Evolutionary conservation across 1,140 invertebrate species (phyloP).

Genomic region (Harlomillsia oculata): DNA sequence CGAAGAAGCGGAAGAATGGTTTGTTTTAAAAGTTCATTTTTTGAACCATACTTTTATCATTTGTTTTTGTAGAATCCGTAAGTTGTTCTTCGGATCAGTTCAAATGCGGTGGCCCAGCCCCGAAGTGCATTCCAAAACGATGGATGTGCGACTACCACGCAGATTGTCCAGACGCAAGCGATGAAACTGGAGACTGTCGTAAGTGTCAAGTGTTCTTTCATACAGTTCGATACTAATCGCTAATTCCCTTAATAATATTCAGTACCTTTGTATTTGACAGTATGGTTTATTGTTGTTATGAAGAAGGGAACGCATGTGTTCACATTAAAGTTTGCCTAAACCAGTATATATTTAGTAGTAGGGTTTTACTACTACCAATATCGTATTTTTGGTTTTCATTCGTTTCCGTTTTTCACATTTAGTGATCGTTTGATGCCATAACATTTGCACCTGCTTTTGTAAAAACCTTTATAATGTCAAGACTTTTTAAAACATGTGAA

Average conservation of each 20-base stretch:
- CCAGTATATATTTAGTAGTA: background rate
- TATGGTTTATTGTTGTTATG: background rate
- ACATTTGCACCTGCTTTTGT: too few species aligned
- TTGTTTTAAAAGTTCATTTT: too few species aligned
- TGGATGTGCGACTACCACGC: slow-evolving; percentile 34
- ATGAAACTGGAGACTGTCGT: slow-evolving; percentile 29
- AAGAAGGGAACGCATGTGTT: background rate
- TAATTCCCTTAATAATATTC: background rate
- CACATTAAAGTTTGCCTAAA: background rate
- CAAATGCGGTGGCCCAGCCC: slow-evolving; percentile 18
- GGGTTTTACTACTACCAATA: background rate
- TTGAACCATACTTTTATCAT: too few species aligned
- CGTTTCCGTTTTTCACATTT: too few species aligned
- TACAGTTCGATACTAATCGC: too few species aligned
- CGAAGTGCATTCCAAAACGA: slow-evolving; percentile 34
- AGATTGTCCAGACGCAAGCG: slow-evolving; percentile 22
- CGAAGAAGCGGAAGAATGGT: too few species aligned
- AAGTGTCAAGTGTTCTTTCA: slow-evolving; percentile 11
- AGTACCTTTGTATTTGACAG: background rate
- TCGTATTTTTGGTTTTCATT: background rate
- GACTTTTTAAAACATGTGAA: too few species aligned
- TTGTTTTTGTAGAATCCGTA: slow-evolving; percentile 29
- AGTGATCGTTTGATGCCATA: too few species aligned
- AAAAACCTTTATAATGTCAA: too few species aligned
- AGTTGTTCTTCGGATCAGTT: slow-evolving; percentile 34